Evolutionary conservation across 2,888 invertebrate genomes (phyloP), one percentile per base, ranked within the genome.

Genomic region (Synergus laeviventris): DNA sequence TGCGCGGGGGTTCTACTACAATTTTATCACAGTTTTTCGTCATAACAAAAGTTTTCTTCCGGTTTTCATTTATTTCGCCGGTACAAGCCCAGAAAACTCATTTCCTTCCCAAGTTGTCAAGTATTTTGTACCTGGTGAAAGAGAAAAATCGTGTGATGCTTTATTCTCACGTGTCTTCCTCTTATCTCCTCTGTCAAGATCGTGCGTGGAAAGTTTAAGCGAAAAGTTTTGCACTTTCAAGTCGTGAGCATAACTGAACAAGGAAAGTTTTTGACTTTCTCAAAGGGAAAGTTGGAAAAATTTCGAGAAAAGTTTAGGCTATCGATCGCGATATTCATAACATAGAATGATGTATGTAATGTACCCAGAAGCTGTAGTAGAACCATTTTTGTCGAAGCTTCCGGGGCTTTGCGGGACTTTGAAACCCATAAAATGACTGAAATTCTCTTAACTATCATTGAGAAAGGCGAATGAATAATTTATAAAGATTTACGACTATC

Each of bases 131-230:
- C 70, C 70, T 70, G 49, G 70, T n/a, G 70, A 70, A 70, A 54
- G 49, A 70, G 70, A 70, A 70, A 45, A 70, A 66, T 66, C 45
- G 45, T 42, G 45, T 31, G 45, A 49, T 70, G 70, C 49, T 70
- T 49, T 49, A 70, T 70, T 70, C 70, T 70, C 70, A 70, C 70
- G n/a, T 70, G 70, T 49, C n/a, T 70, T 49, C 45, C 49, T 70
- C 49, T 70, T 54, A 70, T 12, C 31, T 70, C 49, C 31, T 70
- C 49, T 70, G 49, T 70, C 75, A 78, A 78, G 62, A 60, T 59
- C 76, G 61, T 75, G 77, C 73, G 70, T 73, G 61, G 76, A 76
- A 76, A 79, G 74, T 77, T 77, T 79, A 76, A 79, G 70, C 80
- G 73, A 56, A 78, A 80, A 80, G 80, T 80, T 80, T 70, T 18